These are phyloP conservation scores for Leptinotarsa peninsularis DNA, from an alignment of 2,888 invertebrate species.

Conservation along the genomic window DNA sequence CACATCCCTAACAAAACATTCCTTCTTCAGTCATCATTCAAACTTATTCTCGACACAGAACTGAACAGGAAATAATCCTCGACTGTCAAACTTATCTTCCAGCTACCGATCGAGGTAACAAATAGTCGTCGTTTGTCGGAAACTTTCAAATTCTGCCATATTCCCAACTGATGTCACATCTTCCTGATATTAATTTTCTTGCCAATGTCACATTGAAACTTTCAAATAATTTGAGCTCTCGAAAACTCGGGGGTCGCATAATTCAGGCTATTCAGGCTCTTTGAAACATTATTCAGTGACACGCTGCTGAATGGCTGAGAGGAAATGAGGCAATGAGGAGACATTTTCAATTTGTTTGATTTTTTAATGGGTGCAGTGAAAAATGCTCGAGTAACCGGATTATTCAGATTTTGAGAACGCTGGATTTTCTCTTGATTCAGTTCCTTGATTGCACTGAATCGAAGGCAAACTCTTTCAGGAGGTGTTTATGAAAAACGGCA, in stretches of 20 bases:
- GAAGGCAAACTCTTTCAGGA: not conserved
- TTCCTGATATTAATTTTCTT: constrained; percentile 13
- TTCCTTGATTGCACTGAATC: not conserved
- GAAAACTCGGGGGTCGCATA: not conserved
- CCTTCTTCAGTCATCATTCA: too few relatives aligned
- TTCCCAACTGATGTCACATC: constrained; percentile 4
- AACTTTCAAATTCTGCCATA: constrained; percentile 1
- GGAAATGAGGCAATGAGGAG: constrained; percentile 9
- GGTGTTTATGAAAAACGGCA: too few relatives aligned
- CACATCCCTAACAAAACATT: too few relatives aligned
- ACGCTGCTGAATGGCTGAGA: constrained; percentile 3
- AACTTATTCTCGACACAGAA: not conserved
- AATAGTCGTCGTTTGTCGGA: not conserved
- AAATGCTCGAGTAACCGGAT: constrained; percentile 7
- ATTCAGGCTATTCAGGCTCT: constrained; percentile 9
- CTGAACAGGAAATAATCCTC: not conserved
- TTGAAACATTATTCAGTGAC: constrained; percentile 6
- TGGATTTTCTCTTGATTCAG: not conserved
- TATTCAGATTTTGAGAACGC: not conserved
- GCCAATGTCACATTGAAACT: constrained; percentile 12
- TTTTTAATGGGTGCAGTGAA: constrained; percentile 8
- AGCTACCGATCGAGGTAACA: not conserved
- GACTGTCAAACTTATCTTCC: not conserved
- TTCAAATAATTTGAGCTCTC: constrained; percentile 5
- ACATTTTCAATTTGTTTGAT: constrained; percentile 16